Percentiles rank a stretch among this genome's conserved stretches.
Evolutionary conservation across 2,888 invertebrate genomes (phyloP).

Genomic region (Zaprionus bogoriensis): DNA sequence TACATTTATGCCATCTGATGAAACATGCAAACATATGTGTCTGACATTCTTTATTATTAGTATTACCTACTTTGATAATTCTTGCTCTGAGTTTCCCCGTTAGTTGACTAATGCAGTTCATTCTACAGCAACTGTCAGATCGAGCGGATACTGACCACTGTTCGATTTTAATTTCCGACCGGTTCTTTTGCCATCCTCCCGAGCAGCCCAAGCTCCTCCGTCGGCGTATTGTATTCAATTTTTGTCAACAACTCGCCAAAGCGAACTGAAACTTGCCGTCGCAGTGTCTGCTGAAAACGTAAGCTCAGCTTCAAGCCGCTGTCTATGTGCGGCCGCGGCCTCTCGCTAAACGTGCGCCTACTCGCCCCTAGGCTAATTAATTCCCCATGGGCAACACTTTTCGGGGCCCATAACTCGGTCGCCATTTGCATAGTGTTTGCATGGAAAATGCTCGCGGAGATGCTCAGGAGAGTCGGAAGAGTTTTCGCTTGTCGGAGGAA

Average conservation of each 20-base stretch:
- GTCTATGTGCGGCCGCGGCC: background rate
- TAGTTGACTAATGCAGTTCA: too few relatives aligned
- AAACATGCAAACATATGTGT: too few relatives aligned
- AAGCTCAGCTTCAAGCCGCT: too few relatives aligned
- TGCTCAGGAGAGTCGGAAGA: background rate
- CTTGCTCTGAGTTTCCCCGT: too few relatives aligned
- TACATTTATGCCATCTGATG: too few relatives aligned
- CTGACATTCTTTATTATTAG: too few relatives aligned
- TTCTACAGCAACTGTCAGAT: too few relatives aligned
- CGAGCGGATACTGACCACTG: background rate
- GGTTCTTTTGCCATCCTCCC: slow-evolving; percentile 42
- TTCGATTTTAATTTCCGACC: slow-evolving; percentile 23
- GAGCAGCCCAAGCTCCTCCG: background rate
- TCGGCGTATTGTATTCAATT: slow-evolving; percentile 66
- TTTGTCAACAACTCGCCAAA: slow-evolving; percentile 56
- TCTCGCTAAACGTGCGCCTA: slow-evolving; percentile 34
- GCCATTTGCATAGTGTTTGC: slow-evolving; percentile 57
- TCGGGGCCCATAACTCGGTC: slow-evolving; percentile 32
- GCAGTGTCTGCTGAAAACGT: slow-evolving; percentile 51
- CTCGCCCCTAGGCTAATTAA: slow-evolving; percentile 61
- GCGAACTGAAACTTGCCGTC: slow-evolving; percentile 43
- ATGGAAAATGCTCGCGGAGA: slow-evolving; percentile 29
- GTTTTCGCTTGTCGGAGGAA: background rate
- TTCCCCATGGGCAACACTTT: slow-evolving; percentile 74
- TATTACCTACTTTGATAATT: too few relatives aligned